Conservation (phyloP, 2,888 invertebrate genomes). For the Adelphocoris suturalis region DNA sequence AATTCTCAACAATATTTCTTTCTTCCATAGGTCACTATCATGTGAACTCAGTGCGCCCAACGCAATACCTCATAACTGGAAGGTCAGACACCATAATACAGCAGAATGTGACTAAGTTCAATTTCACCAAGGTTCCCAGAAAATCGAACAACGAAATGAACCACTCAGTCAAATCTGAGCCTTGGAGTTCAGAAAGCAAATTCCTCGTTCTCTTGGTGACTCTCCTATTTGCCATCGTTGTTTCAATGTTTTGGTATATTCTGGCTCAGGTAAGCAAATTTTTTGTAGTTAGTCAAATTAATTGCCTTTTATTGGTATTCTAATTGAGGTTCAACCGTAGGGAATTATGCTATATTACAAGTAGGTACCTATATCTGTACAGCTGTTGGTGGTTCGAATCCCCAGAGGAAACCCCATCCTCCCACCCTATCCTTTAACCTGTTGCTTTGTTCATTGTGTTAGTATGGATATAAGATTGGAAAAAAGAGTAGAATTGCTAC, state of each 20-base stretch:
- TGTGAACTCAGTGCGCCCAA: conserved; percentile 82
- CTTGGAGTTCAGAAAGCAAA: conserved; percentile 72
- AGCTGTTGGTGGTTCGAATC: too few relatives aligned
- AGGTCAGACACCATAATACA: conserved; percentile 79
- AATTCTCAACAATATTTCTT: too few relatives aligned
- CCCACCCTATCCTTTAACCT: too few relatives aligned
- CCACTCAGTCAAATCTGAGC: conserved; percentile 33
- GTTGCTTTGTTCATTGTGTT: too few relatives aligned
- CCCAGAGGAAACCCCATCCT: too few relatives aligned
- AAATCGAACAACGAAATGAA: conserved; percentile 28
- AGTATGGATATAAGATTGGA: too few relatives aligned
- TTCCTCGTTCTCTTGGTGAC: conserved; percentile 67
- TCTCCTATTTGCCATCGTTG: conserved; percentile 73
- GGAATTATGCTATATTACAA: too few relatives aligned
- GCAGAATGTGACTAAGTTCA: conserved; percentile 79
- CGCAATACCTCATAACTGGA: conserved; percentile 78
- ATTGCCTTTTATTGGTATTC: background rate
- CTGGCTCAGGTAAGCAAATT: conserved; percentile 75
- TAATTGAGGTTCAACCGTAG: too few relatives aligned
- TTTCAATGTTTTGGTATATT: conserved; percentile 76
- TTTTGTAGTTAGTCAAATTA: background rate
- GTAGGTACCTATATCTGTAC: too few relatives aligned
- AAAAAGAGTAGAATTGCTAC: too few relatives aligned
- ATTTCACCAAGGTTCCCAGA: conserved; percentile 70
- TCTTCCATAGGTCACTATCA: conserved; percentile 83